These are phyloP conservation scores for Epinephelus cyanopodus DNA, from an alignment of 2,113 vertebrate genomes.

Conservation along the genomic window DNA sequence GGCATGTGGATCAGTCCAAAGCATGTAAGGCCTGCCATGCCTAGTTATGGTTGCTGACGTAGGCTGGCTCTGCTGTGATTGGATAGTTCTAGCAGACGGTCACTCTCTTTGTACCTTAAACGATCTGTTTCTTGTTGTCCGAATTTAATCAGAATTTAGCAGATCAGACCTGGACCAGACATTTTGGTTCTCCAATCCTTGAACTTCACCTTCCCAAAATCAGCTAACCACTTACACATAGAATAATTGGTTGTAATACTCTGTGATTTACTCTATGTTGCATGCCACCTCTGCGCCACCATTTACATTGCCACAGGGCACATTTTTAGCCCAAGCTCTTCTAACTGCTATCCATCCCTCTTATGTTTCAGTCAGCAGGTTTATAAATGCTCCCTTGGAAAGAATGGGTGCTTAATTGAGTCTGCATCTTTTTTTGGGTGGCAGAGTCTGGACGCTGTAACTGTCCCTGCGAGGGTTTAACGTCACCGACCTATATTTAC, in stretches of 20 bases:
- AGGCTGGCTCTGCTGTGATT: not conserved
- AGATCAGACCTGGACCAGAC: not conserved
- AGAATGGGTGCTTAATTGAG: constrained; percentile 43
- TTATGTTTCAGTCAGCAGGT: constrained; percentile 55
- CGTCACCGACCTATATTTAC: constrained; percentile 60
- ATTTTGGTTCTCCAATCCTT: not conserved
- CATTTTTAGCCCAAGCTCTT: constrained; percentile 33
- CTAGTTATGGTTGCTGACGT: not conserved
- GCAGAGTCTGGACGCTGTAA: constrained; percentile 12
- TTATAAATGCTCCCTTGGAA: constrained; percentile 45
- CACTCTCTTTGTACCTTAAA: not conserved
- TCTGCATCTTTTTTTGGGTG: constrained; percentile 37
- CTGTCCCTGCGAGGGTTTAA: constrained; percentile 28
- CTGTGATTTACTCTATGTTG: not conserved
- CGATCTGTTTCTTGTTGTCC: not conserved
- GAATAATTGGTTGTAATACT: not conserved
- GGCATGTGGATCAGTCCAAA: not conserved
- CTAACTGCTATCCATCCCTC: constrained; percentile 24
- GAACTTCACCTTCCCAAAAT: not conserved
- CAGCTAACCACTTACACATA: not conserved
- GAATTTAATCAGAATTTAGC: not conserved
- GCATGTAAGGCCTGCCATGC: not conserved
- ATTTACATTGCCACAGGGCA: not conserved
- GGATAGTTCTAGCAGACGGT: not conserved
- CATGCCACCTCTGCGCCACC: not conserved